phyloP scores from a whole-genome alignment of 2,888 invertebrate species.

The Thysanoteuthis rhombus region DNA sequence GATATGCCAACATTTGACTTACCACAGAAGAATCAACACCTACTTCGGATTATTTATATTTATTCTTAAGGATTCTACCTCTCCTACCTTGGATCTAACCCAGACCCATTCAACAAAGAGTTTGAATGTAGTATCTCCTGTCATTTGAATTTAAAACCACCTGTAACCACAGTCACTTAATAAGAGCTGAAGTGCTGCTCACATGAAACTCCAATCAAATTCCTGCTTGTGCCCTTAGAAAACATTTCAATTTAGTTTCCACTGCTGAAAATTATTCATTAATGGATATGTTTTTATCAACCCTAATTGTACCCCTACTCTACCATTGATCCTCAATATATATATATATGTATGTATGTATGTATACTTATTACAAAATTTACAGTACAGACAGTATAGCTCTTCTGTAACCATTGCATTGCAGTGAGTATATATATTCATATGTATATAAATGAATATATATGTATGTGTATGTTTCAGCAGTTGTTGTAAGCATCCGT shows the following conservation, averaged over 20 bases:
- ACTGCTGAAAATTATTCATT: not conserved
- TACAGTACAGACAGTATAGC: not conserved
- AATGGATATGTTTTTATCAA: not conserved
- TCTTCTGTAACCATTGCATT: not conserved
- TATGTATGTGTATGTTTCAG: not conserved
- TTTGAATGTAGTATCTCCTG: not conserved
- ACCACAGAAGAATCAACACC: not conserved
- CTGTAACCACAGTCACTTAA: not conserved
- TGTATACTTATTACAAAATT: no score
- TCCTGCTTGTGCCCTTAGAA: not conserved
- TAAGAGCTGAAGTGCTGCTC: not conserved
- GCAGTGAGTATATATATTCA: not conserved
- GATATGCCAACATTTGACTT: not conserved
- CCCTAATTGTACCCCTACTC: not conserved
- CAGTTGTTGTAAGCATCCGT: not conserved
- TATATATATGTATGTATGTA: not conserved
- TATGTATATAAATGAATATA: not conserved
- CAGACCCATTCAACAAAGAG: not conserved
- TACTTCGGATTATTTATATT: not conserved
- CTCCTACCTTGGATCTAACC: not conserved
- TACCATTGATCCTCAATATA: not conserved
- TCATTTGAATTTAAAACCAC: not conserved
- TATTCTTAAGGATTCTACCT: not conserved
- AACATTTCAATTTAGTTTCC: not conserved
- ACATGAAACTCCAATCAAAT: not conserved